These are phyloP conservation scores for Odontesthes bonariensis DNA, from an alignment of 2,113 vertebrate genomes.

Conservation along the genomic window DNA sequence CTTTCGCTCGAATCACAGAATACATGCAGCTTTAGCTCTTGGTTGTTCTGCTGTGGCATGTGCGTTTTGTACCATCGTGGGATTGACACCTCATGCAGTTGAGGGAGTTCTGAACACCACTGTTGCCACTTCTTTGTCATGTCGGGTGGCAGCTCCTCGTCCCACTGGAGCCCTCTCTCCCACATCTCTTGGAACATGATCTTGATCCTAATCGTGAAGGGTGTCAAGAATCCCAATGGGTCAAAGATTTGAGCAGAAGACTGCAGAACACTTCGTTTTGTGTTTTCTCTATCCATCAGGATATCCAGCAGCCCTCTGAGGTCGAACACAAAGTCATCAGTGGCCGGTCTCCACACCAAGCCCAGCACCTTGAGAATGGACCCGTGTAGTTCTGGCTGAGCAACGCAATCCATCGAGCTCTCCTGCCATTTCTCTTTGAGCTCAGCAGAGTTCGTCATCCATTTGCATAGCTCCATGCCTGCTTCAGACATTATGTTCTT, in stretches of 20 bases:
- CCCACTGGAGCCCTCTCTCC: background rate
- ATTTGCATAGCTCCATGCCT: constrained; percentile 31
- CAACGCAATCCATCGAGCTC: background rate
- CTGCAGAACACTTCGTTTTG: background rate
- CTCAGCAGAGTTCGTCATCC: constrained; percentile 27
- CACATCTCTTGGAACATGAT: background rate
- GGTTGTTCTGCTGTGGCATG: background rate
- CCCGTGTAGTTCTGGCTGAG: background rate
- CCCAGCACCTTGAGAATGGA: background rate
- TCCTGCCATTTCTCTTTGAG: constrained; percentile 28
- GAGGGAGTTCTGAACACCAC: constrained; percentile 6
- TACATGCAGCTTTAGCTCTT: background rate
- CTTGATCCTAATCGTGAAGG: background rate
- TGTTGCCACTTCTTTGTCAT: background rate
- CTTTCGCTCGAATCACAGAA: background rate
- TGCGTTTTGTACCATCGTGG: background rate
- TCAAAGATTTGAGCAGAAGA: background rate
- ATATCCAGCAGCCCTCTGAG: background rate
- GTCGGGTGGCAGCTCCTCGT: background rate
- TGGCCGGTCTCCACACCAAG: constrained; percentile 6
- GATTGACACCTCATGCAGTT: background rate
- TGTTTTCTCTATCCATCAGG: background rate
- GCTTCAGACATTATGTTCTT: constrained; percentile 1
- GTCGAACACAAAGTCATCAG: background rate
- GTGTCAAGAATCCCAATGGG: background rate